Evolutionary conservation across 2,113 vertebrate species (phyloP).

Genomic region (Connochaetes taurinus): DNA sequence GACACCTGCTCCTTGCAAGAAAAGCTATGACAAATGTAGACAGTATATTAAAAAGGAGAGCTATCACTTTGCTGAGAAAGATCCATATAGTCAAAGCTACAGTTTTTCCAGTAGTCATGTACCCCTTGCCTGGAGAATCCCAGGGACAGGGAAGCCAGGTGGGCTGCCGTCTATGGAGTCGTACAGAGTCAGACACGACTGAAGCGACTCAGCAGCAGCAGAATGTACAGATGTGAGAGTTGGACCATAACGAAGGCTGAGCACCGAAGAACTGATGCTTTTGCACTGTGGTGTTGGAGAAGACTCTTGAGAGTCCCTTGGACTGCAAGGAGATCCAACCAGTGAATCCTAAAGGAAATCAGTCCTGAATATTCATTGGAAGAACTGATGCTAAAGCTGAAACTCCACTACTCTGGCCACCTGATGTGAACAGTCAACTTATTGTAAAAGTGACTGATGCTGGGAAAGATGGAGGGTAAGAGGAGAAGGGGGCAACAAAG

Average conservation of each 20-base stretch:
- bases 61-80: background rate
- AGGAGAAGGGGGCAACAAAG: background rate
- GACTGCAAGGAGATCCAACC: background rate
- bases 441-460: background rate
- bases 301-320: background rate
- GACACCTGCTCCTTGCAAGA: background rate
- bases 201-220: too few relatives aligned
- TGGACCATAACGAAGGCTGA: background rate
- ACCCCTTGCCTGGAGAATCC: too few relatives aligned
- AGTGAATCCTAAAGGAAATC: background rate
- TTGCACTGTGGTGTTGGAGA: background rate
- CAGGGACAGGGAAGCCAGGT: too few relatives aligned
- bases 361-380: background rate
- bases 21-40: background rate
- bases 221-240: background rate
- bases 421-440: background rate
- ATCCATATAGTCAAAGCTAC: background rate
- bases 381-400: background rate
- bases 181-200: too few relatives aligned
- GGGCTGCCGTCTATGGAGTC: too few relatives aligned
- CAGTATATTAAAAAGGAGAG: background rate
- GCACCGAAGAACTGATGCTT: background rate
- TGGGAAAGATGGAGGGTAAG: background rate
- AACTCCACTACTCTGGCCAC: background rate
- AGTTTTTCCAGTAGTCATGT: background rate